Evolutionary conservation across 2,113 vertebrate genomes (phyloP), one percentile per base, ranked within the genome.

Genomic region (Heterocephalus glaber): DNA sequence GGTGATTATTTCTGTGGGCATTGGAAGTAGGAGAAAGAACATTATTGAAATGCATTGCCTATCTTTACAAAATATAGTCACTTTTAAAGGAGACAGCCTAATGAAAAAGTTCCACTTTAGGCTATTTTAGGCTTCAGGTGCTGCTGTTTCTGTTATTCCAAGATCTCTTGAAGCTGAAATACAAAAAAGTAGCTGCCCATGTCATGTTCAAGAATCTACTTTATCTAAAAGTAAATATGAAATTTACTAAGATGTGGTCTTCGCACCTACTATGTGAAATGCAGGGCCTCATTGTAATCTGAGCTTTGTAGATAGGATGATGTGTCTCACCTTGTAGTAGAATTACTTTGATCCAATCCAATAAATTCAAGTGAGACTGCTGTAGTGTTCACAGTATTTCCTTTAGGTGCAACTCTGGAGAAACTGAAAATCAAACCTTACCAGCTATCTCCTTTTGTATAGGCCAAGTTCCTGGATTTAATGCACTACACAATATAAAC

Each of bases 1-100:
- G 80, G 24, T 87, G 41, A 30, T 82, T 88, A 52, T 95, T 89
- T 82, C 60, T 91, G 38, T 86, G 70, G 58, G 24, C n/a, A 4
- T 65, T 95, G 76, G 44, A 81, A 90, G 44, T 30, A 49, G 26
- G 81, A 60, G 19, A 72, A 77, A 41, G 60, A 77, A 65, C 35
- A 90, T 70, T 72, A 28, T 79, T 72, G 66, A 97, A 94, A 91
- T 83, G 35, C 76, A 70, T 17, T 77, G 38, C n/a, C 47, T 87
- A 22, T 89, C 44, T 47, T 96, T 74, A 49, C 58, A 74, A 89
- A 96, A 88, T 89, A 56, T 20, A 86, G 52, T 49, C 72, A 28
- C 56, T 56, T 82, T 84, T 70, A 90, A 95, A 95, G 35, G 70
- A 88, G 90, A 86, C 76, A 47, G 88, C 88, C 54, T 79, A 89